Conservation (phyloP, 2,797 vertebrate species). For the Lagocephalus sceleratus region DNA sequence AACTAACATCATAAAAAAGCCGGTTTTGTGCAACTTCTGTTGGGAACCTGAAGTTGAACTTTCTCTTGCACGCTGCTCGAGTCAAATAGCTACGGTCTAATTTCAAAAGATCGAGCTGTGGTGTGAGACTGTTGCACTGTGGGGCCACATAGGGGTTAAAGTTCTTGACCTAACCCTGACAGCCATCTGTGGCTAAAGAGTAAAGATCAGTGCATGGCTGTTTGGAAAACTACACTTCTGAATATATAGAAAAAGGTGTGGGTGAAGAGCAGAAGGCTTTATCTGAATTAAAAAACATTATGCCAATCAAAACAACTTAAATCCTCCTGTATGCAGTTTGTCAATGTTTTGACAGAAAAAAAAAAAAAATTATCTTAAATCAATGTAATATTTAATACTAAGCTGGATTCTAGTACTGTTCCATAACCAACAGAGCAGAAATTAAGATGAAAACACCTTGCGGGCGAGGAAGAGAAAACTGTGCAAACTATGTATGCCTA, state of each 20-base stretch:
- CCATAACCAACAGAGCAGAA: background rate
- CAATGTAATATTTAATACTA: no score
- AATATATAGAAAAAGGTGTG: no score
- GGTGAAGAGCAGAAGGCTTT: no score
- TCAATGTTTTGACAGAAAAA: conserved; percentile 11
- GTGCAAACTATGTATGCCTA: no score
- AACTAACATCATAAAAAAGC: no score
- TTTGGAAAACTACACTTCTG: background rate
- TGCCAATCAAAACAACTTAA: conserved; percentile 19
- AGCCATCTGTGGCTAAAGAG: conserved; percentile 42
- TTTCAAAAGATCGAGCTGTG: conserved; percentile 59
- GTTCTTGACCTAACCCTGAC: conserved; percentile 49
- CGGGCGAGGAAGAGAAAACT: background rate
- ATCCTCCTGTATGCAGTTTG: background rate
- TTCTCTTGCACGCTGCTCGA: conserved; percentile 15
- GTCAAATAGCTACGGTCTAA: conserved; percentile 29
- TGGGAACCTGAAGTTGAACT: conserved; percentile 16
- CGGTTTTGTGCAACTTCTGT: conserved; percentile 10
- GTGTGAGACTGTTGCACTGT: conserved; percentile 38
- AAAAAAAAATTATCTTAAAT: background rate
- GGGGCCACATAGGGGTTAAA: conserved; percentile 39
- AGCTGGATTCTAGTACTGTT: no score
- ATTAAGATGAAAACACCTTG: background rate
- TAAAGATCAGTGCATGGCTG: conserved; percentile 14
- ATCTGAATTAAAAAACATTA: no score